Evolutionary conservation across 2,113 vertebrate species (phyloP).

Genomic region (Galbula dea): DNA sequence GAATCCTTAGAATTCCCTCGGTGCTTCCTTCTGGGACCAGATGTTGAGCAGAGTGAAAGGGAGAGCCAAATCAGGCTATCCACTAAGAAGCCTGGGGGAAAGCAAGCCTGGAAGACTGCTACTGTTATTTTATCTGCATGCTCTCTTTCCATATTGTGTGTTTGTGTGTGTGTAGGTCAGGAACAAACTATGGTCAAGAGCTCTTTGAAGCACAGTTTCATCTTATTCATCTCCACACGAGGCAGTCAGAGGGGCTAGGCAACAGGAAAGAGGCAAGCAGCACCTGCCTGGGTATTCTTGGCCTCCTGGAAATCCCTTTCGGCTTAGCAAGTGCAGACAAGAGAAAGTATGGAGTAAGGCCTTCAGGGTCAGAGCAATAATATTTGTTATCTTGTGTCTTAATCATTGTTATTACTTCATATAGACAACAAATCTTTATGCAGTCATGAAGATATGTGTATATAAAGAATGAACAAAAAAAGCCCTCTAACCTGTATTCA

Average conservation of each 20-base stretch:
- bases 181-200: background rate
- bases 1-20: background rate
- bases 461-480: background rate
- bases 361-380: background rate
- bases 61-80: background rate
- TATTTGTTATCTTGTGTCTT: background rate
- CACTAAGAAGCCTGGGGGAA: background rate
- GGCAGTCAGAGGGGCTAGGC: background rate
- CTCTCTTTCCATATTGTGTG: background rate
- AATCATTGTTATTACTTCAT: background rate
- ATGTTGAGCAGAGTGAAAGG: background rate
- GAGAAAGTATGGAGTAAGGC: background rate
- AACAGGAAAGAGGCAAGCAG: background rate
- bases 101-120: background rate
- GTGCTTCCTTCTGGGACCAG: background rate
- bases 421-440: background rate
- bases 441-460: background rate
- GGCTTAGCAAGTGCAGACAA: constrained; percentile 11
- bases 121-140: background rate
- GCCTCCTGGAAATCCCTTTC: background rate
- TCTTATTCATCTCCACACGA: background rate
- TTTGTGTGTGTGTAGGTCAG: background rate
- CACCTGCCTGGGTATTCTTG: background rate
- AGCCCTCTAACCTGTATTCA: background rate
- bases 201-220: background rate